These are phyloP conservation scores for Whitmania pigra DNA, from an alignment of 1,140 invertebrate genomes.

Conservation along the genomic window DNA sequence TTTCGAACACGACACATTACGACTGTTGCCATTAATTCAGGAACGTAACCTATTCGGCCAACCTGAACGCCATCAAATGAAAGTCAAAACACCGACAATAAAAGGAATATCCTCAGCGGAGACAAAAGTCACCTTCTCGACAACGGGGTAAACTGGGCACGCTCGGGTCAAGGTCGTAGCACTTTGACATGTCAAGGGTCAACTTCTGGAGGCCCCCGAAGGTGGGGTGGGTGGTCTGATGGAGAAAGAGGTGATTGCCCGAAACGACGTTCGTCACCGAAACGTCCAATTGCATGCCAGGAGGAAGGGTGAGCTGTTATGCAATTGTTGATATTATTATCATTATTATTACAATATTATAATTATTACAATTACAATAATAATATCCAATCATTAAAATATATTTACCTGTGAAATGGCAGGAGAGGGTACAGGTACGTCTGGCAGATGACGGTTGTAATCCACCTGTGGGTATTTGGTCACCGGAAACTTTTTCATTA, in stretches of 20 bases:
- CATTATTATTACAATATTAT: not conserved
- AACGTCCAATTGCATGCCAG: slow-evolving; percentile 82
- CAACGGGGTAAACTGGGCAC: slow-evolving; percentile 47
- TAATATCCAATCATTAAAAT: not conserved
- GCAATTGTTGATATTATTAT: slow-evolving; percentile 14
- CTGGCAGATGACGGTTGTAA: slow-evolving; percentile 54
- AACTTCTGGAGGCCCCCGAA: slow-evolving; percentile 65
- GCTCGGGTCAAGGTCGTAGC: slow-evolving; percentile 42
- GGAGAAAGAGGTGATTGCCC: slow-evolving; percentile 76
- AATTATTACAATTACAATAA: too few species aligned
- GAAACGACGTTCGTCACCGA: slow-evolving; percentile 68
- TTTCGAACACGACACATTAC: too few species aligned
- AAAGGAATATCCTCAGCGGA: too few species aligned
- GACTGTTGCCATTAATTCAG: too few species aligned
- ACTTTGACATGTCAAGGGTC: slow-evolving; percentile 50
- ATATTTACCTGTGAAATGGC: slow-evolving; percentile 51
- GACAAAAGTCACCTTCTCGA: slow-evolving; percentile 39
- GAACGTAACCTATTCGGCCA: too few species aligned
- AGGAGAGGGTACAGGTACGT: slow-evolving; percentile 45
- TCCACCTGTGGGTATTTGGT: slow-evolving; percentile 65
- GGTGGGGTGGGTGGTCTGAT: slow-evolving; percentile 81
- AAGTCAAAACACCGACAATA: too few species aligned
- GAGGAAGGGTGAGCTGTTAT: slow-evolving; percentile 64
- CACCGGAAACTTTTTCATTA: slow-evolving; percentile 66
- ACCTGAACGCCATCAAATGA: too few species aligned